Evolutionary conservation across 2,888 invertebrate genomes (phyloP).

Genomic region (Lasioglossum figueresi): DNA sequence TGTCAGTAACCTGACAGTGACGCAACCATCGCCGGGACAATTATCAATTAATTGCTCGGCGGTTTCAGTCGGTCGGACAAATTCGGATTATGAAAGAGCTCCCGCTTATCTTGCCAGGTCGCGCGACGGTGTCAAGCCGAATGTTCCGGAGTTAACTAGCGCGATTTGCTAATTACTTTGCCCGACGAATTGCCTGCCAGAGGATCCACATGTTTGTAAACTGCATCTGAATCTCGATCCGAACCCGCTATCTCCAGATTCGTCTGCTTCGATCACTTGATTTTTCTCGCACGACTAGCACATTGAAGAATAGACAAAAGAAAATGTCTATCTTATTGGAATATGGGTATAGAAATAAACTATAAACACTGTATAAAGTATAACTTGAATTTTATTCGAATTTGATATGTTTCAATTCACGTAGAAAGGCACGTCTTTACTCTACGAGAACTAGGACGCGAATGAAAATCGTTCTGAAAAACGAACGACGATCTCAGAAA

Average conservation of each 20-base stretch:
- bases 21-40: conserved; percentile 2
- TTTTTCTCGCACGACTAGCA: too few relatives aligned
- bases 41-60: conserved; percentile 6
- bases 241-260: neutral
- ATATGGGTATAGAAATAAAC: too few relatives aligned
- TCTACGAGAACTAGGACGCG: too few relatives aligned
- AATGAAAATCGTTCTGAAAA: too few relatives aligned
- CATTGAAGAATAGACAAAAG: too few relatives aligned
- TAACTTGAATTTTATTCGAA: too few relatives aligned
- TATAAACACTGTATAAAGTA: too few relatives aligned
- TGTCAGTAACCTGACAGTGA: conserved; percentile 49
- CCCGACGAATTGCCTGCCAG: neutral
- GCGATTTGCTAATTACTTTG: neutral
- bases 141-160: neutral
- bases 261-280: too few relatives aligned
- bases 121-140: neutral
- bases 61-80: neutral
- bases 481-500: too few relatives aligned
- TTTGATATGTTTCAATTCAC: too few relatives aligned
- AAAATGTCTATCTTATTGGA: too few relatives aligned
- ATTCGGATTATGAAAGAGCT: conserved; percentile 3
- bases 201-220: neutral
- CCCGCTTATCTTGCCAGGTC: neutral
- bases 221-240: neutral
- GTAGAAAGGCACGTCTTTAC: too few relatives aligned